Percentiles rank a stretch among this genome's conserved stretches.
phyloP scores from a whole-genome alignment of 35 echinoderm and acorn worm genomes.

The Heliocidaris tuberculata region DNA sequence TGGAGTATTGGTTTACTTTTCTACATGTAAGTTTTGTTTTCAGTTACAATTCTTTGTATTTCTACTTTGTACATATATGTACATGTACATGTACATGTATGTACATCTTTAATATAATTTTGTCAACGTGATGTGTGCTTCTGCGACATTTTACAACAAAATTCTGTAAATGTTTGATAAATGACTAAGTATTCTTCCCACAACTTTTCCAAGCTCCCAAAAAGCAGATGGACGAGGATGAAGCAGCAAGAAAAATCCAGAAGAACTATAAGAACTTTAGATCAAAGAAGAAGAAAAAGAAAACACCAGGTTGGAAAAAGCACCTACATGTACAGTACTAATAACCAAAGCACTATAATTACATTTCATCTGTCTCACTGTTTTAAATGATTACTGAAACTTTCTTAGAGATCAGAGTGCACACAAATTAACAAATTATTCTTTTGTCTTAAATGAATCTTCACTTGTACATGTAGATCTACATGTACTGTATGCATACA shows the following conservation, averaged over 20 bases:
- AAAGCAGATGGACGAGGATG: conserved; percentile 22
- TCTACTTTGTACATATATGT: not conserved
- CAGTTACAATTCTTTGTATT: no score
- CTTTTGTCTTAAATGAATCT: not conserved
- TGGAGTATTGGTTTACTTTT: no score
- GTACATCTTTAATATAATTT: no score
- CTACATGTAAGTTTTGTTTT: no score
- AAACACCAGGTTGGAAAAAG: not conserved
- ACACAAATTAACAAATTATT: not conserved
- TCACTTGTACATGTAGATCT: no score
- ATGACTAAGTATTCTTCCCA: not conserved
- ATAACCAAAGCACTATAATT: not conserved
- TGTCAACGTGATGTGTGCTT: no score
- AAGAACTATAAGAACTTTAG: conserved; percentile 33
- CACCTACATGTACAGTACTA: no score
- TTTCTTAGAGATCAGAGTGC: not conserved
- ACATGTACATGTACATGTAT: not conserved
- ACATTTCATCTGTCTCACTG: not conserved
- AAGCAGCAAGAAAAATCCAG: conserved; percentile 26
- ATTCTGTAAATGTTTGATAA: no score
- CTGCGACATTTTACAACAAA: no score
- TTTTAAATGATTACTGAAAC: not conserved
- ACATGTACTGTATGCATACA: no score
- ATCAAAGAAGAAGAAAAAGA: conserved; percentile 24
- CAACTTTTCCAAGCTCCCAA: not conserved